Evolutionary conservation across 2,113 vertebrate genomes (phyloP), one percentile per base, ranked within the genome.

Genomic region (Syrmaticus mikado): DNA sequence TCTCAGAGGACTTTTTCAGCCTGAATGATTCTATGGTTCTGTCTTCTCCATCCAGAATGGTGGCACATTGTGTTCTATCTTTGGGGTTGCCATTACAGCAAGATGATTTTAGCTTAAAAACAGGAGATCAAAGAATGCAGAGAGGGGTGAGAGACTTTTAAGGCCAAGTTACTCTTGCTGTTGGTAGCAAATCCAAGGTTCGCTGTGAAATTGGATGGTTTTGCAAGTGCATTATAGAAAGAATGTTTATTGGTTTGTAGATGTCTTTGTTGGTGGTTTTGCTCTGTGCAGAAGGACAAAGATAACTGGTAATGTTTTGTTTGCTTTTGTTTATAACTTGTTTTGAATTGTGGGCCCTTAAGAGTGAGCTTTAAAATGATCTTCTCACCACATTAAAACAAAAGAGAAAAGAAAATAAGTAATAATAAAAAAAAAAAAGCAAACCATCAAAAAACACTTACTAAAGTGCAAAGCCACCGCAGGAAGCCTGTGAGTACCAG

Each of bases 381-480:
- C 41, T 78, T 55, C 57, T 86, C 43, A 65, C 95, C 93, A 82
- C 93, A 83, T 88, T 50, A 45, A 41, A 57, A 66, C 38, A 83
- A 48, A 67, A 57, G 72, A 32, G 74, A 64, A 46, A 74, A 65
- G 2, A 36, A 19, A 11, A 25, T 41, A 32, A 65, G 2, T 24
- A 53, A 53, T 43, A 19, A 9, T 21, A 14, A 61, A 2, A 11
- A 58, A 58, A 46, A 68, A 43, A 75, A 43, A 27, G 9, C 75
- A 80, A 87, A 93, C 87, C 88, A 90, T 93, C 34, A 92, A 84
- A 92, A 90, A 94, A 30, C 17, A 72, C 50, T 91, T 70, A 52
- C 57, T 48, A 3, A 83, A 92, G 93, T 92, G 90, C 85, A 96
- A 95, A 95, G 85, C 90, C 92, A 61, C 85, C 68, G 43, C 68